These are phyloP conservation scores for Ylistrum balloti DNA, from an alignment of 1,140 invertebrate genomes.

Conservation along the genomic window DNA sequence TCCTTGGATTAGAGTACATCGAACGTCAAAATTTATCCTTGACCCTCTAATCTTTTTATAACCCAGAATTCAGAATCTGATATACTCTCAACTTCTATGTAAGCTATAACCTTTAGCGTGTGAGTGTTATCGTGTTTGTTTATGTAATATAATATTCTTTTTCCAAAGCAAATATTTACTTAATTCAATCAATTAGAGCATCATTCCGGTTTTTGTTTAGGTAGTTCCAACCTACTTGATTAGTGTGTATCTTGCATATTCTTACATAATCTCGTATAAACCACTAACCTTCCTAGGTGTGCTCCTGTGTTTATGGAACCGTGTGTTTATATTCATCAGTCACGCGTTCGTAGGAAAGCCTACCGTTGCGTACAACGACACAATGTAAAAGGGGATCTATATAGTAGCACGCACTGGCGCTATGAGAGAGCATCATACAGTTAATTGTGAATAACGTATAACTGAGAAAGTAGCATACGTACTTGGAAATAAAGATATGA, in stretches of 20 bases:
- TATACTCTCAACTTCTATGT: neutral
- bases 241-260: neutral
- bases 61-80: neutral
- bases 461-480: neutral
- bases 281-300: neutral
- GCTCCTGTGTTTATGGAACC: neutral
- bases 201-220: neutral
- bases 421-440: no score
- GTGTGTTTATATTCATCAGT: neutral
- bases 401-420: no score
- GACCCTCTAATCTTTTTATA: neutral
- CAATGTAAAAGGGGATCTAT: no score
- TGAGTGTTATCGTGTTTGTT: no score
- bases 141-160: no score
- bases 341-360: neutral
- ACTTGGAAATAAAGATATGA: neutral
- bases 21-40: neutral
- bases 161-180: neutral
- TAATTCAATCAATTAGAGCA: neutral
- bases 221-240: neutral
- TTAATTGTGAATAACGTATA: neutral
- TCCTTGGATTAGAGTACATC: no score
- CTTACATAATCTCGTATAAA: conserved; percentile 16
- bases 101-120: neutral
- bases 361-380: no score